A percentile compares a stretch with the other conserved stretches of the same genome.
These are phyloP conservation scores for Channa striata DNA, from an alignment of 2,797 vertebrate species.

Conservation along the genomic window DNA sequence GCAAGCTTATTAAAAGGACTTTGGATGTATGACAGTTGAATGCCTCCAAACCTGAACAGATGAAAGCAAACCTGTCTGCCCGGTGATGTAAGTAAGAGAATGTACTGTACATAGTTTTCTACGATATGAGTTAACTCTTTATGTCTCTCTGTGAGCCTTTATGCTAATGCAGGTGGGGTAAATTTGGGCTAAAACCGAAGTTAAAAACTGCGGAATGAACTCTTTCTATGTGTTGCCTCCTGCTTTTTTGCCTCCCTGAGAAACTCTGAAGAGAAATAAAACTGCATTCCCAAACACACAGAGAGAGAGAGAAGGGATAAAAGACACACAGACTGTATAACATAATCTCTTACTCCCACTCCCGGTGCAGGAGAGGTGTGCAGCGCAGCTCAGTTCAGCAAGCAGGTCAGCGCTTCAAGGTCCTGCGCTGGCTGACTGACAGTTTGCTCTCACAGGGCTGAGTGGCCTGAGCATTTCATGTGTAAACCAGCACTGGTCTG, in stretches of 20 bases:
- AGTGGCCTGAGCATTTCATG: conserved; percentile 84
- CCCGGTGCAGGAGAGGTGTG: conserved; percentile 31
- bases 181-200: neutral
- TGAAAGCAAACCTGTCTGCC: neutral
- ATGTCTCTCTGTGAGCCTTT: neutral
- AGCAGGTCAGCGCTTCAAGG: conserved; percentile 79
- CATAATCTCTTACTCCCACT: conserved; percentile 28
- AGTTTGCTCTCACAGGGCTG: conserved; percentile 83
- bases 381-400: conserved; percentile 64
- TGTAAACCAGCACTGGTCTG: conserved; percentile 85
- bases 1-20: neutral
- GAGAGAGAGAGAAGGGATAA: conserved; percentile 19
- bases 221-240: neutral
- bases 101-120: neutral
- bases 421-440: conserved; percentile 75
- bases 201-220: conserved; percentile 22
- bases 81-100: neutral
- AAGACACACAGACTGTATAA: conserved; percentile 33
- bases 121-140: neutral
- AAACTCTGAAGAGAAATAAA: conserved; percentile 13
- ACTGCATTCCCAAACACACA: conserved; percentile 13
- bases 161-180: neutral
- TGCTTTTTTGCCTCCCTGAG: conserved; percentile 13
- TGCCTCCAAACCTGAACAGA: neutral
- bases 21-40: neutral